These are phyloP conservation scores for Larimichthys crocea DNA, from an alignment of 2,113 vertebrate genomes.

Conservation along the genomic window DNA sequence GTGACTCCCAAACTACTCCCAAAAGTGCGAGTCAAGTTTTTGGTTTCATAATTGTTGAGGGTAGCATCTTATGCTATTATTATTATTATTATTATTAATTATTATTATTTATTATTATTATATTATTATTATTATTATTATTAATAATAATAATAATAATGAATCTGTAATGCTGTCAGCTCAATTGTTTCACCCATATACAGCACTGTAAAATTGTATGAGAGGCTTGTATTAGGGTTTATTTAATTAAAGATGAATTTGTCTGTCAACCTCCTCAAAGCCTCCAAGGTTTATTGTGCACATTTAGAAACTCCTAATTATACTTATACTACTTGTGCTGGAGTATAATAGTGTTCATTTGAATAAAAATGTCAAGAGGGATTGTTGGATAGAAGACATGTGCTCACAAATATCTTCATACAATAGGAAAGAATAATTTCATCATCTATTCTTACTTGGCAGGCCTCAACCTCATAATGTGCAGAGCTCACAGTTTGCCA, in stretches of 20 bases:
- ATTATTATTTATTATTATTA: background rate
- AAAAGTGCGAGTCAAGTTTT: background rate
- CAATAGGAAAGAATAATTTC: background rate
- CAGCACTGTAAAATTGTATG: background rate
- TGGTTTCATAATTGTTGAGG: background rate
- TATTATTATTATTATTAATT: background rate
- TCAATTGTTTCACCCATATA: background rate
- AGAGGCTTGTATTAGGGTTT: background rate
- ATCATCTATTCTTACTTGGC: background rate
- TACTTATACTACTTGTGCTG: background rate
- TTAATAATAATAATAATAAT: background rate
- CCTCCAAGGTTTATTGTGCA: background rate
- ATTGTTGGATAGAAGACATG: no score
- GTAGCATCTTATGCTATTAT: background rate
- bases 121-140: background rate
- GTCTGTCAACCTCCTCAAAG: background rate
- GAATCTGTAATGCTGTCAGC: background rate
- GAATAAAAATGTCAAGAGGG: background rate
- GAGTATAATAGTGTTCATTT: background rate
- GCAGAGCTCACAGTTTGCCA: background rate
- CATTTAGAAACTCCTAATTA: background rate
- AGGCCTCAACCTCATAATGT: background rate
- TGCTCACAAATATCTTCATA: background rate
- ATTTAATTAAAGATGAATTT: conserved; percentile 15
- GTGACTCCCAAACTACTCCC: no score